Evolutionary conservation across 2,797 vertebrate species (phyloP).

Genomic region (Malurus splendens): DNA sequence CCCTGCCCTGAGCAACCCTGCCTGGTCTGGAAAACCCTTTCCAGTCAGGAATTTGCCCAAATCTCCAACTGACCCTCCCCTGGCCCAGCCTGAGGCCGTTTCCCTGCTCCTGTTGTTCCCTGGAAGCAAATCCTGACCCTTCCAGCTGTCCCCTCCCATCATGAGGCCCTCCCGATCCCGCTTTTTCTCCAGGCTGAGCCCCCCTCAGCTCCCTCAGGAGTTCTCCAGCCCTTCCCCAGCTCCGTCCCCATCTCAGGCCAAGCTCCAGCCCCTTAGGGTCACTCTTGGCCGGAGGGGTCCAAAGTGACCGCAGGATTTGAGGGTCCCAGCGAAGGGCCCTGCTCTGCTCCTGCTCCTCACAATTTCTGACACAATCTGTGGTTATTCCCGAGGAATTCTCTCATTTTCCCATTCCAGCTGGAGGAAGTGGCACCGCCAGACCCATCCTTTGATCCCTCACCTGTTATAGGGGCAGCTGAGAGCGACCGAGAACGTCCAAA

Average conservation of each 20-base stretch:
- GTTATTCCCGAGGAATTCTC: background rate
- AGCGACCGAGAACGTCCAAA: accelerated
- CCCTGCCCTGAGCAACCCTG: background rate
- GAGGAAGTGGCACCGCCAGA: background rate
- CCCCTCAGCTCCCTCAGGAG: background rate
- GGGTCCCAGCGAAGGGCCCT: background rate
- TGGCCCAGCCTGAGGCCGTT: background rate
- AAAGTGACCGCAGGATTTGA: background rate
- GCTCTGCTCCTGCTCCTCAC: background rate
- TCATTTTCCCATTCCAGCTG: background rate
- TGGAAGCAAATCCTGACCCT: accelerated
- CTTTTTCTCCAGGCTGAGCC: background rate
- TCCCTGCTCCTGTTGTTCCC: background rate
- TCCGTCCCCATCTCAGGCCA: background rate
- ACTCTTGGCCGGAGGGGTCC: background rate
- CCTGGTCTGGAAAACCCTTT: background rate
- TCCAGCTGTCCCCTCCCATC: background rate
- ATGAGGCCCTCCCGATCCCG: background rate
- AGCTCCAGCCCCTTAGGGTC: accelerated
- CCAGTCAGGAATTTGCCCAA: background rate
- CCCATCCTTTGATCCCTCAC: background rate
- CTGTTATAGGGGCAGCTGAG: background rate
- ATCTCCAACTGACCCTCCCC: background rate
- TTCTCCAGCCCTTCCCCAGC: background rate
- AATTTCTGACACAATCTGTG: accelerated